Evolutionary conservation across 2,797 vertebrate species (phyloP).

Genomic region (Epinephelus malabaricus): DNA sequence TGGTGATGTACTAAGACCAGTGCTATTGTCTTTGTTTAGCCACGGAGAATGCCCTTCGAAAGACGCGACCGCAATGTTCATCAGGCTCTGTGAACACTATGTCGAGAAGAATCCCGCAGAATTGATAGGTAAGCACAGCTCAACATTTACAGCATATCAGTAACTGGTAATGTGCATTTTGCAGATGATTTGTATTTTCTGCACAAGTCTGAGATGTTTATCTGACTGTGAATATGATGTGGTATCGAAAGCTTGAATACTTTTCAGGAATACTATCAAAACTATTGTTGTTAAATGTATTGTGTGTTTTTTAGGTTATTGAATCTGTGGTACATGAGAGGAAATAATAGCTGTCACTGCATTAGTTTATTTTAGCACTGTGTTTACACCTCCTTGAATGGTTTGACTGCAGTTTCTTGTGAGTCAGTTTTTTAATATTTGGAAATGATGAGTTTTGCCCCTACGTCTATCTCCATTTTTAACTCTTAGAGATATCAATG

Average conservation of each 20-base stretch:
- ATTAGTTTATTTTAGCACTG: background rate
- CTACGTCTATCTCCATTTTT: background rate
- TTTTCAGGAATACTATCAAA: background rate
- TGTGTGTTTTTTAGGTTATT: background rate
- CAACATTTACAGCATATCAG: background rate
- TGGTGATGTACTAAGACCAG: background rate
- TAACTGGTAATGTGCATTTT: too few species aligned
- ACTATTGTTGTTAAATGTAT: background rate
- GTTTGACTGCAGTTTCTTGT: background rate
- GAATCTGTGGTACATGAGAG: background rate
- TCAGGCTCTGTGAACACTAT: slow-evolving; percentile 93
- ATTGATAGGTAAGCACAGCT: slow-evolving; percentile 89
- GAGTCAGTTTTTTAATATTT: too few species aligned
- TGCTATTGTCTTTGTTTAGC: slow-evolving; percentile 75
- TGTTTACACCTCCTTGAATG: background rate
- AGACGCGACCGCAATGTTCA: slow-evolving; percentile 93
- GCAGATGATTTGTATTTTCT: background rate
- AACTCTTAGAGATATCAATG: background rate
- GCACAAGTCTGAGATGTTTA: background rate
- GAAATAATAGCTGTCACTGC: background rate
- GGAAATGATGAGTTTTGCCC: background rate
- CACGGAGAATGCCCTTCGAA: slow-evolving; percentile 94
- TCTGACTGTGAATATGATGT: background rate
- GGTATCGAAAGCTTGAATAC: background rate
- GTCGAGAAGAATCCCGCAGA: slow-evolving; percentile 94